Conservation (phyloP, 2,888 invertebrate genomes). For the Rambutsinella grinnellia region DNA sequence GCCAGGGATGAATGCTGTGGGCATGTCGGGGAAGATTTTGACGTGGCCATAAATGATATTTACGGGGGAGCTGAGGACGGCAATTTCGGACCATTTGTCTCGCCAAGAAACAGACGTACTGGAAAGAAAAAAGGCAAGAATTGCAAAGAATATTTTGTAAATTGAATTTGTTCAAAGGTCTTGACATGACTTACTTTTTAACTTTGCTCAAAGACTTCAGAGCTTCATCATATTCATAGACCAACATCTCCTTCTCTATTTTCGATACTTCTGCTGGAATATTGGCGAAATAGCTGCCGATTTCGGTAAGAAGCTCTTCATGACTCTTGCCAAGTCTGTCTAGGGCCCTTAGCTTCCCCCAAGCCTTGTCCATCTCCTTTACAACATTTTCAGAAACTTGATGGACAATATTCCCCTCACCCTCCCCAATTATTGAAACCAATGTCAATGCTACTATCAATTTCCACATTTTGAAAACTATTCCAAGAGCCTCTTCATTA, state of each 20-base stretch:
- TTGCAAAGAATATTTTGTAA: too few relatives aligned
- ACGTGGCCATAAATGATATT: slow-evolving; percentile 64
- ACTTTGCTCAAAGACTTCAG: slow-evolving; percentile 61
- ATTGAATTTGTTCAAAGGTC: not conserved
- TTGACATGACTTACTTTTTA: slow-evolving; percentile 55
- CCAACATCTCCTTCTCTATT: slow-evolving; percentile 59
- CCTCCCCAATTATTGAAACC: too few relatives aligned
- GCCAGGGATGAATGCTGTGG: slow-evolving; percentile 61
- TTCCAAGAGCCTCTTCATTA: too few relatives aligned
- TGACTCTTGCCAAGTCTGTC: slow-evolving; percentile 43
- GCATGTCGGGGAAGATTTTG: slow-evolving; percentile 65
- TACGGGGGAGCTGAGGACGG: slow-evolving; percentile 59
- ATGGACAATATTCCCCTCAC: too few relatives aligned
- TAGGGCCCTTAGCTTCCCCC: slow-evolving; percentile 53
- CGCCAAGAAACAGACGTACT: slow-evolving; percentile 61
- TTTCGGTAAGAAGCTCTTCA: slow-evolving; percentile 44
- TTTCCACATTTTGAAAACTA: too few relatives aligned
- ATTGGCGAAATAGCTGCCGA: slow-evolving; percentile 48
- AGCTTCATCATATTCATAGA: slow-evolving; percentile 64
- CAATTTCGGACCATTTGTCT: slow-evolving; percentile 63
- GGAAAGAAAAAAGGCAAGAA: too few relatives aligned
- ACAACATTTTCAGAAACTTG: slow-evolving; percentile 49
- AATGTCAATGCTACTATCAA: too few relatives aligned
- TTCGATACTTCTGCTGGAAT: slow-evolving; percentile 59
- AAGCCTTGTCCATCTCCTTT: slow-evolving; percentile 42